A percentile compares a stretch with the other conserved stretches of the same genome.
Conservation (phyloP, 2,888 invertebrate genomes). For the Timandra comae region DNA sequence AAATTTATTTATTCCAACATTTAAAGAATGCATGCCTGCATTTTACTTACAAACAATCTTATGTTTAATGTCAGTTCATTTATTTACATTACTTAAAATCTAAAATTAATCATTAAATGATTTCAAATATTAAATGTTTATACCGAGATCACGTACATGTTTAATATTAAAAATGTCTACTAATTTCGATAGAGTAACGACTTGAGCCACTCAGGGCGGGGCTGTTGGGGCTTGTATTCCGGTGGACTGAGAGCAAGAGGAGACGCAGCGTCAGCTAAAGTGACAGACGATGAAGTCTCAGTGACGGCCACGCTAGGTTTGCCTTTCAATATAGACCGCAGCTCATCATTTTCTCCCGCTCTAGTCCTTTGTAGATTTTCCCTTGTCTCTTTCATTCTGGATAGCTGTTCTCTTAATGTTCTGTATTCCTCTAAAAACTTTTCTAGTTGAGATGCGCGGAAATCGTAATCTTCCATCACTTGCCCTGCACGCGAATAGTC, state of each 20-base stretch:
- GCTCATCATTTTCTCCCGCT: constrained; percentile 69
- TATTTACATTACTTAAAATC: constrained; percentile 43
- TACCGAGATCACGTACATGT: constrained; percentile 9
- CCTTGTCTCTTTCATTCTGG: constrained; percentile 87
- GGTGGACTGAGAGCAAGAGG: constrained; percentile 60
- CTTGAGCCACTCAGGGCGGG: constrained; percentile 63
- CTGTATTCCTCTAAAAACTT: constrained; percentile 88
- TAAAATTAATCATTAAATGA: constrained; percentile 28
- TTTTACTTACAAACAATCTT: constrained; percentile 61
- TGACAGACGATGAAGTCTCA: constrained; percentile 63
- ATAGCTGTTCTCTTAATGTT: constrained; percentile 84
- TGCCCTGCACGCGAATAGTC: constrained; percentile 61
- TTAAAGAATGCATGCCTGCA: constrained; percentile 54
- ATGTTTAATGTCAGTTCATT: constrained; percentile 58
- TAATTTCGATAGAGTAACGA: constrained; percentile 66
- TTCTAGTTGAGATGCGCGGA: constrained; percentile 87
- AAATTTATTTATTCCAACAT: constrained; percentile 67
- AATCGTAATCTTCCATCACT: constrained; percentile 80
- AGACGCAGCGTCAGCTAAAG: constrained; percentile 58
- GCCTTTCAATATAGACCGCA: constrained; percentile 75
- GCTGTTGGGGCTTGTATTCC: constrained; percentile 59
- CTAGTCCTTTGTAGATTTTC: constrained; percentile 77
- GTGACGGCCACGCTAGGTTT: constrained; percentile 73
- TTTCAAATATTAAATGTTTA: constrained; percentile 25
- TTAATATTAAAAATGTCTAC: constrained; percentile 25